Base-by-base conservation (phyloP, 1,140 invertebrate species). In the Drosophila parabipectinata region DNA sequence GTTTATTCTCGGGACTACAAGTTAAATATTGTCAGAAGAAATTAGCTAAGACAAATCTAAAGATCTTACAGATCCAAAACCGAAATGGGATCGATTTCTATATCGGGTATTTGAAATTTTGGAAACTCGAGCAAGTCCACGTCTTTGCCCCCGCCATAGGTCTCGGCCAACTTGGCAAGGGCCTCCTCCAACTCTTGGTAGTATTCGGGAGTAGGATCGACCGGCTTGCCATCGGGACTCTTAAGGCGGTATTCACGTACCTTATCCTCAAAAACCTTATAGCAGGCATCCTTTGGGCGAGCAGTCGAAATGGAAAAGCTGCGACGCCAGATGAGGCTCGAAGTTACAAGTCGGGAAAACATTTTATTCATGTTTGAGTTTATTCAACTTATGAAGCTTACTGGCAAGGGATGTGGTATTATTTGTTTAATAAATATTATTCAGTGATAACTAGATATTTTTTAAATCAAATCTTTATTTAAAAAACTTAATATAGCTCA, bases 51-150 rank as follows among this genome's bases (percentile, higher is more conserved):
- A 21, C 18, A 21, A 15, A 9, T 1, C 4, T 5, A 3, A 15
- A 69, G 21, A 21, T 21, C 66, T 69, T 32, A 69, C 66, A 50
- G 12, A 1, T 57, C 63, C 7, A 30, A 7, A 5, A 74, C 12
- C 1, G 72, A 74, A 28, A 74, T 57, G 5, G 72, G 71, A 74
- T 74, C 72, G 5, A 74, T 34, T 1, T 28, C 34, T 0, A 74
- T 3, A 3, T 58, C 52, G 9, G 72, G 71, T n/a, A 74, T 6
- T 21, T 8, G 24, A 14, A 74, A 74, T 54, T 66, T 74, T 4
- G 72, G 72, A 58, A 74, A 74, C 3, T 34, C 9, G 0, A 64
- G 14, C 32, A 74, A 1, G 37, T 73, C 51, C 0, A 63, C 18
- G 26, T 39, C 58, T n/a, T 74, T 39, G 1, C 71, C 53, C 12